Conservation (phyloP, 2,888 invertebrate genomes). For the Craniophora ligustri region DNA sequence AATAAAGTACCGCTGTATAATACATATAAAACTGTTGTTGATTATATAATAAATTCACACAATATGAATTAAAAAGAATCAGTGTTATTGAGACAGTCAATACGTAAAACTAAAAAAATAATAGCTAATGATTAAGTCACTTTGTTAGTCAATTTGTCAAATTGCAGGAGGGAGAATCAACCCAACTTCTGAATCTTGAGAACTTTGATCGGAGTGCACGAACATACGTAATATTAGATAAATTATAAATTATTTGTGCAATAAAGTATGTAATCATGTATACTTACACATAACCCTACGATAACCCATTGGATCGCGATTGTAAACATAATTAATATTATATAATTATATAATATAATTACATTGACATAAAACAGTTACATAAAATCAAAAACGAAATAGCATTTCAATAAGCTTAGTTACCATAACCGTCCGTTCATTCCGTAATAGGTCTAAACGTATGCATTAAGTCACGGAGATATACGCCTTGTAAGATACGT, state of each 20-base stretch:
- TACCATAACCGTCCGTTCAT: constrained; percentile 53
- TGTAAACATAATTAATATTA: constrained; percentile 45
- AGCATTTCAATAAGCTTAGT: constrained; percentile 50
- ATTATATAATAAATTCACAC: too few relatives aligned
- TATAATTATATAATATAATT: too few relatives aligned
- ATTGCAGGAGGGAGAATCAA: too few relatives aligned
- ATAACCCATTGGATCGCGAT: constrained; percentile 36
- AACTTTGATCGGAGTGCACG: background rate
- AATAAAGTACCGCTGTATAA: too few relatives aligned
- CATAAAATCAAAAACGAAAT: constrained; percentile 54
- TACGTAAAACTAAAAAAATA: too few relatives aligned
- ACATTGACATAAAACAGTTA: constrained; percentile 33
- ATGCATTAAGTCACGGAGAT: constrained; percentile 56
- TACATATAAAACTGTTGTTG: too few relatives aligned
- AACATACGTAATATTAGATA: constrained; percentile 11
- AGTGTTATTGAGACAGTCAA: too few relatives aligned
- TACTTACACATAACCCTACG: constrained; percentile 18
- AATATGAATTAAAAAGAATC: too few relatives aligned
- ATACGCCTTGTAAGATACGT: constrained; percentile 59
- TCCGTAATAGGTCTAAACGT: constrained; percentile 57
- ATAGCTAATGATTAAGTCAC: too few relatives aligned
- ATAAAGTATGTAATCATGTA: constrained; percentile 25
- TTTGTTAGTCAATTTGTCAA: too few relatives aligned
- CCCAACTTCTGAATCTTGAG: too few relatives aligned
- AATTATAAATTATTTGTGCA: constrained; percentile 11